Percentiles rank a stretch among this genome's conserved stretches.
phyloP scores from a whole-genome alignment of 1,140 invertebrate genomes.

The Drosophila paulistorum region DNA sequence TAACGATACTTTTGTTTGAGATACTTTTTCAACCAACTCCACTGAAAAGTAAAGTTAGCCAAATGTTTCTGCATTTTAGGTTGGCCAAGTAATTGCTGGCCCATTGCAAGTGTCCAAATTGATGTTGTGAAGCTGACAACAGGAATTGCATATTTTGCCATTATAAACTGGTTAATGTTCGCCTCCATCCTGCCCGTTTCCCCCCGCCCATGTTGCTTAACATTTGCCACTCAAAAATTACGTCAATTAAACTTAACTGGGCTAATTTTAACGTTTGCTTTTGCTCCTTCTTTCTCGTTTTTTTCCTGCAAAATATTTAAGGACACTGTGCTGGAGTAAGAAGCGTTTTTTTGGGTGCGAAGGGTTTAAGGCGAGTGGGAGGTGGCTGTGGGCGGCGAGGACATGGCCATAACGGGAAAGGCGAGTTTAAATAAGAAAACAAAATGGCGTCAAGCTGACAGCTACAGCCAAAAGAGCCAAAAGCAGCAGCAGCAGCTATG shows the following conservation, averaged over 20 bases:
- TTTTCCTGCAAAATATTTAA: slow-evolving; percentile 56
- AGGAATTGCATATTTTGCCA: slow-evolving; percentile 67
- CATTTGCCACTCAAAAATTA: slow-evolving; percentile 63
- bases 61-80: too few relatives aligned
- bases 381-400: background rate
- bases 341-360: too few relatives aligned
- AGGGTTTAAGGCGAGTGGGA: too few relatives aligned
- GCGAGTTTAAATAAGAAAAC: slow-evolving; percentile 59
- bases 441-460: slow-evolving; percentile 71
- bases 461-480: slow-evolving; percentile 38
- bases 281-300: background rate
- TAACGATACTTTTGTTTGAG: background rate
- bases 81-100: slow-evolving; percentile 39
- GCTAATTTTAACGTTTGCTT: slow-evolving; percentile 64
- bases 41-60: slow-evolving; percentile 5
- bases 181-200: background rate
- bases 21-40: background rate
- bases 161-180: slow-evolving; percentile 68
- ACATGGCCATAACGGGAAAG: slow-evolving; percentile 13
- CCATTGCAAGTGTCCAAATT: slow-evolving; percentile 65
- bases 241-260: slow-evolving; percentile 78
- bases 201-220: background rate
- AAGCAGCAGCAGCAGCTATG: background rate
- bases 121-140: slow-evolving; percentile 14
- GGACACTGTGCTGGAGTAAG: background rate